Evolutionary conservation across 2,113 vertebrate species (phyloP).

Genomic region (Panurus biarmicus): DNA sequence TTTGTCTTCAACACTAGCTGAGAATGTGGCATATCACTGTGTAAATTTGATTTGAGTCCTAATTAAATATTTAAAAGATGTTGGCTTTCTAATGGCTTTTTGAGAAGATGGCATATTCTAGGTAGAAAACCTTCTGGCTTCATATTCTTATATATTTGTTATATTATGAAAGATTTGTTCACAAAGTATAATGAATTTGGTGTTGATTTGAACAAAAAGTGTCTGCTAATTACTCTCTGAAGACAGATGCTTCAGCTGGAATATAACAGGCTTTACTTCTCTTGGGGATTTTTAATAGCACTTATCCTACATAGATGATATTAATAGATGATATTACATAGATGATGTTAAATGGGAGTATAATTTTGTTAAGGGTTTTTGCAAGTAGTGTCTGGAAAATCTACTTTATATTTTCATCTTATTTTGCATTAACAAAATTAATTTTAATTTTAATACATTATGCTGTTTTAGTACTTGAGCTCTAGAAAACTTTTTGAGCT

Average conservation of each 20-base stretch:
- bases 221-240: background rate
- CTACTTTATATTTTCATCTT: background rate
- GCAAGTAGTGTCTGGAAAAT: background rate
- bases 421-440: background rate
- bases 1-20: slow-evolving; percentile 52
- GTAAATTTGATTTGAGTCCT: slow-evolving; percentile 59
- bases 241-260: slow-evolving; percentile 12
- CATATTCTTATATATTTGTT: background rate
- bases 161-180: slow-evolving; percentile 18
- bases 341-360: background rate
- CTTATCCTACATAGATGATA: background rate
- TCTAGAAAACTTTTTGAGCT: background rate
- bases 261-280: background rate
- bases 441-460: background rate
- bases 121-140: background rate
- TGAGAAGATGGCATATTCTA: slow-evolving; percentile 34
- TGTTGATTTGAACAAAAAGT: background rate
- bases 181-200: background rate
- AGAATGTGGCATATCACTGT: slow-evolving; percentile 21
- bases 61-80: slow-evolving; percentile 62
- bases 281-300: background rate
- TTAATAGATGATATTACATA: background rate
- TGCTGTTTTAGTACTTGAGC: background rate
- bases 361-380: background rate
- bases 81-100: slow-evolving; percentile 29